Evolutionary conservation across 2,797 vertebrate genomes (phyloP).

Genomic region (Tragopan temminckii): DNA sequence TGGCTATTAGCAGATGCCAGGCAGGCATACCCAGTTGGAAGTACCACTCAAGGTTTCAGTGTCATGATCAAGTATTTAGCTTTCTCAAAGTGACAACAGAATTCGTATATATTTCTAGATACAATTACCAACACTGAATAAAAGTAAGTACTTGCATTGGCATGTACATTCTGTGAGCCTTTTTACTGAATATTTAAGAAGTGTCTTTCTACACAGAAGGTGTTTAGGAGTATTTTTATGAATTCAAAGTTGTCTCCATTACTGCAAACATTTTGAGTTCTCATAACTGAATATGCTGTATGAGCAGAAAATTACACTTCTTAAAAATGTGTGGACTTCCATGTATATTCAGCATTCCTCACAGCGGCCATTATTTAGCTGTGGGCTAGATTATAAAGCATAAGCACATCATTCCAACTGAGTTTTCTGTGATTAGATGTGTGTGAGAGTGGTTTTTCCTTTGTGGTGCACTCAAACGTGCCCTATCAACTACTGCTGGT

Average conservation of each 20-base stretch:
- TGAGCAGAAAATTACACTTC: constrained; percentile 6
- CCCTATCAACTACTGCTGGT: neutral
- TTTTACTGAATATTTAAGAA: constrained; percentile 19
- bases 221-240: constrained; percentile 50
- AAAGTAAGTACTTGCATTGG: constrained; percentile 48
- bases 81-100: constrained; percentile 42
- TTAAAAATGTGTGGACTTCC: neutral
- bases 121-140: constrained; percentile 55
- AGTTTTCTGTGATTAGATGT: neutral
- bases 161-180: neutral
- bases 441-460: neutral
- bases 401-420: neutral
- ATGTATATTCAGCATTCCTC: neutral
- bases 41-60: neutral
- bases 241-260: constrained; percentile 34
- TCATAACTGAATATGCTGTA: constrained; percentile 27
- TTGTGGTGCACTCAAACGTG: neutral
- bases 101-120: constrained; percentile 57
- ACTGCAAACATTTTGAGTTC: constrained; percentile 19
- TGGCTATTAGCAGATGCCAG: neutral
- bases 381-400: neutral
- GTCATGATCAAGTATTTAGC: constrained; percentile 54
- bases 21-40: constrained; percentile 10
- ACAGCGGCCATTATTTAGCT: neutral
- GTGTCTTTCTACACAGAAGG: constrained; percentile 36